These are phyloP conservation scores for Hesperia comma DNA, from an alignment of 2,888 invertebrate species.

Conservation along the genomic window DNA sequence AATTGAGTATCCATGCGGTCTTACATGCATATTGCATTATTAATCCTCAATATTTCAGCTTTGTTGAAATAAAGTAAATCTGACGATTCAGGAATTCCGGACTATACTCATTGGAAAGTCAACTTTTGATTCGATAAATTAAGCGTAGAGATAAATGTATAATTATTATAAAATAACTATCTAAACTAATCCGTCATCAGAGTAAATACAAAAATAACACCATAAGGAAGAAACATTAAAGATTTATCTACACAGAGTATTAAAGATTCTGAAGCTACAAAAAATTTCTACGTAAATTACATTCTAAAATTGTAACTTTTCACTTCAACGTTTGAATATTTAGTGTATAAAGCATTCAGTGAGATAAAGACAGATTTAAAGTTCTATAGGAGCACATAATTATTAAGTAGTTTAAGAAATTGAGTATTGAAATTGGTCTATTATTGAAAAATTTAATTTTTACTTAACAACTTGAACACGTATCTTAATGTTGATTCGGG, in stretches of 20 bases:
- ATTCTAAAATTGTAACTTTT: background rate
- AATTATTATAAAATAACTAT: too few relatives aligned
- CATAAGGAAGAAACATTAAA: background rate
- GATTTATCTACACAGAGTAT: constrained; percentile 2
- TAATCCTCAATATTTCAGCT: too few relatives aligned
- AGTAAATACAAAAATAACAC: background rate
- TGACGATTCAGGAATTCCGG: too few relatives aligned
- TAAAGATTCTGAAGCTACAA: background rate
- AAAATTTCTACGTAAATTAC: constrained; percentile 5
- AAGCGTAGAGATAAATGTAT: too few relatives aligned
- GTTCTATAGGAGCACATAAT: background rate
- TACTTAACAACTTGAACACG: constrained; percentile 8
- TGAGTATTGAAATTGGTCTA: constrained; percentile 11
- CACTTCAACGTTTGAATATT: too few relatives aligned
- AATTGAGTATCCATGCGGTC: too few relatives aligned
- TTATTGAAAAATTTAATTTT: constrained; percentile 1
- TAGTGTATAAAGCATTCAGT: background rate
- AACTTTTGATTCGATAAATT: too few relatives aligned
- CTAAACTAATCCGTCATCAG: background rate
- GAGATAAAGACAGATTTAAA: constrained; percentile 4
- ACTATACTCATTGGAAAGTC: too few relatives aligned
- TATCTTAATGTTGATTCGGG: background rate
- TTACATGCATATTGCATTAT: too few relatives aligned
- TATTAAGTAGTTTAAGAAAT: background rate
- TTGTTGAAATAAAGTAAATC: too few relatives aligned